Conservation (phyloP, 2,797 vertebrate species). For the Pangasius larnaudii region DNA sequence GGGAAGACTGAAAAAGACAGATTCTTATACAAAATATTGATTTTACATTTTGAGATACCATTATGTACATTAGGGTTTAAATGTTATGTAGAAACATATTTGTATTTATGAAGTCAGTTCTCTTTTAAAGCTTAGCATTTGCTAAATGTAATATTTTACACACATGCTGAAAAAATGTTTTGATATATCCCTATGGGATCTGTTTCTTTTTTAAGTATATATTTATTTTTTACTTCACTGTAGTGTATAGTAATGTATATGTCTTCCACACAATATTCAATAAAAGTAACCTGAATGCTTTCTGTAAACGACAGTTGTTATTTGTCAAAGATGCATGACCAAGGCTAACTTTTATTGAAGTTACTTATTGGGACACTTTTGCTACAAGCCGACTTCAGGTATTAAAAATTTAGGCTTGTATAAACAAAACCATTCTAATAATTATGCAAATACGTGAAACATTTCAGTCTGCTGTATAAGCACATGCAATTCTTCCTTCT, state of each 20-base stretch:
- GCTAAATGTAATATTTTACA: constrained; percentile 87
- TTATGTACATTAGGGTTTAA: constrained; percentile 74
- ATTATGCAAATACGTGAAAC: neutral
- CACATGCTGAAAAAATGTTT: constrained; percentile 86
- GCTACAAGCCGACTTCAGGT: neutral
- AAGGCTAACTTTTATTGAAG: neutral
- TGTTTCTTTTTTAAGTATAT: constrained; percentile 77
- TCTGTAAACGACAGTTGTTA: constrained; percentile 62
- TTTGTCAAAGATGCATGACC: neutral
- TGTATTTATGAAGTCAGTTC: constrained; percentile 86
- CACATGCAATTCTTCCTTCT: no score
- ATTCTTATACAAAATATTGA: constrained; percentile 49
- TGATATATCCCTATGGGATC: constrained; percentile 99
- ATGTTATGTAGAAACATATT: constrained; percentile 90
- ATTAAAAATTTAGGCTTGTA: neutral
- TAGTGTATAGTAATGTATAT: constrained; percentile 87
- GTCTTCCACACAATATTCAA: constrained; percentile 87
- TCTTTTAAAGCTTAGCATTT: constrained; percentile 85
- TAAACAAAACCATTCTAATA: neutral
- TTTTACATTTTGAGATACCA: constrained; percentile 68
- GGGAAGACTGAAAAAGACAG: constrained; percentile 65
- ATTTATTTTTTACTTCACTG: constrained; percentile 85
- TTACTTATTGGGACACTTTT: neutral
- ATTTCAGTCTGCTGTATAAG: neutral
- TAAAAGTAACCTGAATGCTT: constrained; percentile 81